These are phyloP conservation scores for Mesorhabditis spiculigera DNA, from an alignment of 2,888 invertebrate species.

Conservation along the genomic window DNA sequence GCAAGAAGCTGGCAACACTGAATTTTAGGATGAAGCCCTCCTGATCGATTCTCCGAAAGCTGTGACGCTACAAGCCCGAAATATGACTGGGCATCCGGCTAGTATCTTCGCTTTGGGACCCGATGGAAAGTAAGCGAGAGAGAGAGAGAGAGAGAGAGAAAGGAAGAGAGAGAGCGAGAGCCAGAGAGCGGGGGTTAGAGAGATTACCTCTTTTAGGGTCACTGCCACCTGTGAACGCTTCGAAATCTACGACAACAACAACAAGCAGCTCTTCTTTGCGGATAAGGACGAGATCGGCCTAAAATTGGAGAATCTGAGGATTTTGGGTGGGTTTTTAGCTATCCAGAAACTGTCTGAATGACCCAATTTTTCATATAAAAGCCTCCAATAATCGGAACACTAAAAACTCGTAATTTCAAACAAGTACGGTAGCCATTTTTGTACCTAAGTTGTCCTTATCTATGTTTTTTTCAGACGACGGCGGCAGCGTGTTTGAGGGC, in stretches of 20 bases:
- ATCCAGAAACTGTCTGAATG: too few relatives aligned
- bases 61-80: slow-evolving; percentile 49
- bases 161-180: too few relatives aligned
- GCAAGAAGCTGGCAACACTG: neutral
- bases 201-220: neutral
- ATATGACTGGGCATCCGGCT: slow-evolving; percentile 46
- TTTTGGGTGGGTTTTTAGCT: slow-evolving; percentile 40
- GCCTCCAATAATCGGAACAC: too few relatives aligned
- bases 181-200: too few relatives aligned
- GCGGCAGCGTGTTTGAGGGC: slow-evolving; percentile 58
- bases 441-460: neutral
- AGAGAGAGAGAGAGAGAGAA: too few relatives aligned
- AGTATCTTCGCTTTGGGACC: slow-evolving; percentile 39
- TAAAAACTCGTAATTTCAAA: too few relatives aligned
- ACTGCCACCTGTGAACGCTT: slow-evolving; percentile 26
- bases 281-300: slow-evolving; percentile 56
- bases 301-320: slow-evolving; percentile 55
- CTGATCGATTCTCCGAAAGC: slow-evolving; percentile 52
- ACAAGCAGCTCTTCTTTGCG: slow-evolving; percentile 55
- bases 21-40: slow-evolving; percentile 48
- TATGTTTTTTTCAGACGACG: slow-evolving; percentile 52
- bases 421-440: too few relatives aligned
- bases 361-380: too few relatives aligned
- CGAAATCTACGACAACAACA: slow-evolving; percentile 47
- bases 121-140: slow-evolving; percentile 23